phyloP scores from a whole-genome alignment of 1,140 invertebrate genomes.

The Drosophila yakuba region DNA sequence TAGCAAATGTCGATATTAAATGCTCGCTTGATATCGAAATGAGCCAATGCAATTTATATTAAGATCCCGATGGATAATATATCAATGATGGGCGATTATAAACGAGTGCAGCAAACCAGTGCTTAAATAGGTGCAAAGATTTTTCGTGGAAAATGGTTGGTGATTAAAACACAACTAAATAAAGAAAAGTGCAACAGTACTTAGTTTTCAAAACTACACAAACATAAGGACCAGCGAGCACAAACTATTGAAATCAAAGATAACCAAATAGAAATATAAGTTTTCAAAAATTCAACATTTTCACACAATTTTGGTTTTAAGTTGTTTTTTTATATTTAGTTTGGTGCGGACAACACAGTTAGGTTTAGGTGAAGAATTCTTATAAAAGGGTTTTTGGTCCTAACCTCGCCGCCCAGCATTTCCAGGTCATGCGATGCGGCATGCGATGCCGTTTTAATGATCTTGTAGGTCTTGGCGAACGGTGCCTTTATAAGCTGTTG shows the following conservation, averaged over 20 bases:
- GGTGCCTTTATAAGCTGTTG: constrained; percentile 96
- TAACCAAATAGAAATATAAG: constrained; percentile 27
- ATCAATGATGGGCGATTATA: constrained; percentile 39
- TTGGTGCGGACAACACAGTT: constrained; percentile 69
- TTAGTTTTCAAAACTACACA: constrained; percentile 44
- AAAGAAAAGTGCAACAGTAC: constrained; percentile 53
- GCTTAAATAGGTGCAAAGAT: constrained; percentile 49
- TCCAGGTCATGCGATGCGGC: constrained; percentile 92
- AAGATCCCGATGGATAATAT: neutral
- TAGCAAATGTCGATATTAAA: constrained; percentile 36
- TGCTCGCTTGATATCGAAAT: constrained; percentile 49
- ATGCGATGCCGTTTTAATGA: constrained; percentile 91
- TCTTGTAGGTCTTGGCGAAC: constrained; percentile 97
- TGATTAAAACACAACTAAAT: constrained; percentile 20
- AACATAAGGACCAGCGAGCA: constrained; percentile 63
- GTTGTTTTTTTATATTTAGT: constrained; percentile 37
- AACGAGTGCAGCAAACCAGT: constrained; percentile 42
- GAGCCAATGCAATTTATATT: constrained; percentile 13
- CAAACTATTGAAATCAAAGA: constrained; percentile 36
- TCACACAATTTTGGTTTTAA: constrained; percentile 60
- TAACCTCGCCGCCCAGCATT: constrained; percentile 86
- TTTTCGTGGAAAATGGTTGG: constrained; percentile 11
- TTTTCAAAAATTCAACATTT: constrained; percentile 61
- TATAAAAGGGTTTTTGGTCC: constrained; percentile 70
- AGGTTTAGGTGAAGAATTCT: constrained; percentile 72